A percentile compares a stretch with the other conserved stretches of the same genome.
These are phyloP conservation scores for Poliocrania exsul DNA, from an alignment of 2,797 vertebrate species.

Conservation along the genomic window DNA sequence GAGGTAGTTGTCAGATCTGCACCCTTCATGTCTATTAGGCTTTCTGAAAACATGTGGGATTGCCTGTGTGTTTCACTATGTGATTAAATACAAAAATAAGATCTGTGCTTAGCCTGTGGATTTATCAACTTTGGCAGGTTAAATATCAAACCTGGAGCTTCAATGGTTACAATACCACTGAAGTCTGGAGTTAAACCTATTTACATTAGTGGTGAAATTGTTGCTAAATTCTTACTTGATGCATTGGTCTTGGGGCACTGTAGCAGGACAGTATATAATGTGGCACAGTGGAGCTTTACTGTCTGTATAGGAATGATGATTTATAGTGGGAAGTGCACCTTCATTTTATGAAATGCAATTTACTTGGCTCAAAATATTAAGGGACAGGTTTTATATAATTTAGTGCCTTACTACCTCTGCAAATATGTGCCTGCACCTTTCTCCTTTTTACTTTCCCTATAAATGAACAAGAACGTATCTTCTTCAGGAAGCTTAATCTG, in stretches of 20 bases:
- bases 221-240: neutral
- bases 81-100: neutral
- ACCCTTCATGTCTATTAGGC: neutral
- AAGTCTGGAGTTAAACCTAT: neutral
- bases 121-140: neutral
- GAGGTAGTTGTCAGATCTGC: neutral
- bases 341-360: neutral
- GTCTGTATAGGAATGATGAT: neutral
- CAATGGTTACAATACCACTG: accelerated
- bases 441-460: neutral
- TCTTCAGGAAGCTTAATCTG: neutral
- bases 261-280: neutral
- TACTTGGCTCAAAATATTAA: neutral
- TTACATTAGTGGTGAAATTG: neutral
- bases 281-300: neutral
- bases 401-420: neutral
- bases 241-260: neutral
- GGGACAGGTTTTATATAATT: neutral
- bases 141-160: accelerated
- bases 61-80: neutral
- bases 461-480: neutral
- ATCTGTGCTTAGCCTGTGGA: neutral
- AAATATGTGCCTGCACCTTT: neutral
- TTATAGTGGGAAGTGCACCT: neutral
- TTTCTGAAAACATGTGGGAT: neutral